These are phyloP conservation scores for Eupeodes latifasciatus DNA, from an alignment of 2,888 invertebrate species.

Conservation along the genomic window DNA sequence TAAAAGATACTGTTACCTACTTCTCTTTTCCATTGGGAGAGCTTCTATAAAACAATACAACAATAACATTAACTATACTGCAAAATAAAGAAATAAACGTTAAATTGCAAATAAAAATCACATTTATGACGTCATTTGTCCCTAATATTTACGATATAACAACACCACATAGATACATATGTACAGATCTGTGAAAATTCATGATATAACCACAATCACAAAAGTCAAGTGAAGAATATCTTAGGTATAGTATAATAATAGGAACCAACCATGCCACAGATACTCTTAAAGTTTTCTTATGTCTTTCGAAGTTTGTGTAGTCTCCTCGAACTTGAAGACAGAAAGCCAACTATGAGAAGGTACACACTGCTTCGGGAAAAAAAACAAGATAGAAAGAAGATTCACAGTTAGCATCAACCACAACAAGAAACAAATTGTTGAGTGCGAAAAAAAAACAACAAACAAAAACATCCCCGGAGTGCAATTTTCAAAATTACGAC, in stretches of 20 bases:
- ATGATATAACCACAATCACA: constrained; percentile 69
- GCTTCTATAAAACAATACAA: constrained; percentile 68
- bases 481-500: constrained; percentile 81
- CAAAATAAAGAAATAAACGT: constrained; percentile 82
- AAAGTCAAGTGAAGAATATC: constrained; percentile 5
- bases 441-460: constrained; percentile 76
- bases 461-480: constrained; percentile 78
- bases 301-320: constrained; percentile 78
- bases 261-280: constrained; percentile 59
- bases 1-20: neutral
- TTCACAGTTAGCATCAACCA: constrained; percentile 29
- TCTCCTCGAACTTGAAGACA: neutral
- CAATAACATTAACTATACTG: constrained; percentile 65
- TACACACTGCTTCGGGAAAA: neutral
- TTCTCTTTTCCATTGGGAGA: constrained; percentile 57
- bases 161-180: constrained; percentile 79
- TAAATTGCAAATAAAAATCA: constrained; percentile 82
- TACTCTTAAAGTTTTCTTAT: constrained; percentile 80
- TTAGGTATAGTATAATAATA: constrained; percentile 77
- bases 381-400: constrained; percentile 21
- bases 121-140: constrained; percentile 84
- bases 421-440: constrained; percentile 78
- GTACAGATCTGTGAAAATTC: constrained; percentile 42
- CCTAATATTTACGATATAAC: constrained; percentile 84
- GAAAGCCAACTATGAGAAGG: constrained; percentile 24